Conservation (phyloP, 2,888 invertebrate genomes). For the Teleogryllus oceanicus region DNA sequence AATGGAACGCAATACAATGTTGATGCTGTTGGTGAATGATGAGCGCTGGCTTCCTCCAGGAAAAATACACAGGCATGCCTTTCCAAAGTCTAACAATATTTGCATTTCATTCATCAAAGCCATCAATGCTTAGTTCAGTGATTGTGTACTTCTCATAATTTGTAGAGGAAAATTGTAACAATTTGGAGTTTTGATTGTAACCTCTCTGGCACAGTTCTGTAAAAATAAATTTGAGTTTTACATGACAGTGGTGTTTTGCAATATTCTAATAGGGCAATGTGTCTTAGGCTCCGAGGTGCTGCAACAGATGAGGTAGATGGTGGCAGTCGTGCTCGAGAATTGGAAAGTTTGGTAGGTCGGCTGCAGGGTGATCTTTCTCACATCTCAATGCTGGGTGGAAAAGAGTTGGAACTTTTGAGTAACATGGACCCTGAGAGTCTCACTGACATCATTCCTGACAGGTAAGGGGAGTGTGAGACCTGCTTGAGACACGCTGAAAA, state of each 20-base stretch:
- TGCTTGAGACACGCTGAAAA: neutral
- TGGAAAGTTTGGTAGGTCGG: conserved; percentile 72
- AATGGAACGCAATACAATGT: conserved; percentile 78
- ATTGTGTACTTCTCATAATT: too few relatives aligned
- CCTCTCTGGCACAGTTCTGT: too few relatives aligned
- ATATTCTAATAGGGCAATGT: too few relatives aligned
- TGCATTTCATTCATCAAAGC: too few relatives aligned
- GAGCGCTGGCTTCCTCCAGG: conserved; percentile 66
- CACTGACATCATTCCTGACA: conserved; percentile 73
- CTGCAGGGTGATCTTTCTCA: conserved; percentile 78
- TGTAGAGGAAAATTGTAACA: too few relatives aligned
- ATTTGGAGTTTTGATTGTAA: too few relatives aligned
- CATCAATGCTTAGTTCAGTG: too few relatives aligned
- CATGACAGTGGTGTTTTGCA: too few relatives aligned
- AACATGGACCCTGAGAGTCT: conserved; percentile 88
- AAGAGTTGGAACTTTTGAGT: conserved; percentile 77
- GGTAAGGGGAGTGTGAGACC: conserved; percentile 58
- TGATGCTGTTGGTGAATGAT: conserved; percentile 74
- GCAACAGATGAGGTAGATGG: conserved; percentile 29
- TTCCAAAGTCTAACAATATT: neutral
- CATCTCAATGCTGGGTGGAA: conserved; percentile 77
- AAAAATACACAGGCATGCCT: conserved; percentile 41
- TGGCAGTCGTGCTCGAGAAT: conserved; percentile 49
- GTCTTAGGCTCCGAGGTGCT: neutral
- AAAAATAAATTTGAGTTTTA: too few relatives aligned